These are phyloP conservation scores for Terebella lapidaria DNA, from an alignment of 2,888 invertebrate species.

Conservation along the genomic window DNA sequence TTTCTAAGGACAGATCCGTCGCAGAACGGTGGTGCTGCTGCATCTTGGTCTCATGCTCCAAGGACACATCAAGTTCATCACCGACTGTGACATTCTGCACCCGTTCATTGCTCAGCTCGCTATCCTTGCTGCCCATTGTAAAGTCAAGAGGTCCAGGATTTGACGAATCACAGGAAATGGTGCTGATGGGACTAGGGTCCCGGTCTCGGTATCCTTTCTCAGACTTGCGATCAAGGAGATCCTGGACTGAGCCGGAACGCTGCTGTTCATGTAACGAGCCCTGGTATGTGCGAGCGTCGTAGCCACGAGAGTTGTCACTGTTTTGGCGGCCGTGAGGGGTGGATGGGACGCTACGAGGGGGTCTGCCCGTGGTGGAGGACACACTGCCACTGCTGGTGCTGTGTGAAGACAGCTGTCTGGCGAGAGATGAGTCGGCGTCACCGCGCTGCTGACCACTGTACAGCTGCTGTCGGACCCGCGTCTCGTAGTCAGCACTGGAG, in stretches of 20 bases:
- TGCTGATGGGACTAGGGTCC: not conserved
- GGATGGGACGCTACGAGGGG: not conserved
- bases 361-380: not conserved
- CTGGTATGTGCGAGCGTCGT: not conserved
- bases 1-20: not conserved
- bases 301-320: too few relatives aligned
- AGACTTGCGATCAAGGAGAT: not conserved
- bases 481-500: not conserved
- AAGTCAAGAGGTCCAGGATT: conserved; percentile 7
- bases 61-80: conserved; percentile 16
- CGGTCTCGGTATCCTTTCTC: not conserved
- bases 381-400: not conserved
- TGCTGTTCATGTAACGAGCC: not conserved
- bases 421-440: not conserved
- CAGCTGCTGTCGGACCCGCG: not conserved
- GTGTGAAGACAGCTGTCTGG: not conserved
- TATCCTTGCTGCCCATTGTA: conserved; percentile 15
- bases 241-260: not conserved
- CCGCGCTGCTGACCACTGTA: not conserved
- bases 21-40: conserved; percentile 3
- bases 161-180: not conserved
- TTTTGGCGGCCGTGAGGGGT: not conserved
- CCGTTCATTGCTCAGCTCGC: not conserved
- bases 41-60: conserved; percentile 16
- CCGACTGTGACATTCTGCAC: not conserved